These are phyloP conservation scores for Acanthopleura granulata DNA, from an alignment of 2,888 invertebrate genomes.

Conservation along the genomic window DNA sequence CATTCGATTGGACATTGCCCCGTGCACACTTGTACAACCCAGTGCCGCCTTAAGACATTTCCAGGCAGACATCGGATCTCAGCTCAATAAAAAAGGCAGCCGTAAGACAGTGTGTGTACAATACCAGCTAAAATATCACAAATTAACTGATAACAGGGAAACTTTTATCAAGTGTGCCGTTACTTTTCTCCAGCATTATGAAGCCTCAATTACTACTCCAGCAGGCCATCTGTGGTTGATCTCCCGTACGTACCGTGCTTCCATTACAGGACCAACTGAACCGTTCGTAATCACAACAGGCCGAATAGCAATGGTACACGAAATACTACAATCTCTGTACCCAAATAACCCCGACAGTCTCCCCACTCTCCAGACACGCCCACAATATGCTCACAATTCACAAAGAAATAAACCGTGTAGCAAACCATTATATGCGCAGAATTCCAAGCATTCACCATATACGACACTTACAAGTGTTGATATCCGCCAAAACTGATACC, in stretches of 20 bases:
- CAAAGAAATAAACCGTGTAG: too few relatives aligned
- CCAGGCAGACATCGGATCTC: background rate
- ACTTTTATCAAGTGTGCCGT: slow-evolving; percentile 4
- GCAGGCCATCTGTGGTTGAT: background rate
- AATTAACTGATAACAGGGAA: background rate
- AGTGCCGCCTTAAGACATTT: too few relatives aligned
- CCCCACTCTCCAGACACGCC: background rate
- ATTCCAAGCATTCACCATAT: too few relatives aligned
- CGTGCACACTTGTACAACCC: too few relatives aligned
- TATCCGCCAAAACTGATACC: too few relatives aligned
- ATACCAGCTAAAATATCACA: background rate
- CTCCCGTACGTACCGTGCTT: background rate
- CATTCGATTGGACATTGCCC: too few relatives aligned
- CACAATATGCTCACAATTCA: background rate
- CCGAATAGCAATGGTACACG: background rate
- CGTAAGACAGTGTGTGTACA: background rate
- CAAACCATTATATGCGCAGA: too few relatives aligned
- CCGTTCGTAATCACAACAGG: background rate
- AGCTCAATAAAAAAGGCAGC: background rate
- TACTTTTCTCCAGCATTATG: background rate
- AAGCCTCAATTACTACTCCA: background rate
- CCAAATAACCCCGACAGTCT: background rate
- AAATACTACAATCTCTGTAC: background rate
- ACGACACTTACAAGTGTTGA: too few relatives aligned
- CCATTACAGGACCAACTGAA: background rate